phyloP scores from a whole-genome alignment of 1,140 invertebrate genomes.

The Drosophila oshimai region DNA sequence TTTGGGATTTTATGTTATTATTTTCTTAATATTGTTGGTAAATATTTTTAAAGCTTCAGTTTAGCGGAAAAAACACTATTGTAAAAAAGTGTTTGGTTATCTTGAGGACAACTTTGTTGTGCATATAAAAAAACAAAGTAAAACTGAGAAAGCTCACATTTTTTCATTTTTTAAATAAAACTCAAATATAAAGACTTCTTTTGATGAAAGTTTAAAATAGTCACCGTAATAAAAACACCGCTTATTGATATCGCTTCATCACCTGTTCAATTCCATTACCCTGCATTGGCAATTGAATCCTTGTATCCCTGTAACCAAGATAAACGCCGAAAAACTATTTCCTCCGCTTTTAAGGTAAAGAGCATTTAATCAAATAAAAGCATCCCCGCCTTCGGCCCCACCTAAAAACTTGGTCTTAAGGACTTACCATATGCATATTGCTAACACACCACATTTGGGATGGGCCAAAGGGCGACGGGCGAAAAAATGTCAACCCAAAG shows the following conservation, averaged over 20 bases:
- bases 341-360: constrained; percentile 25
- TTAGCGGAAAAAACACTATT: too few species aligned
- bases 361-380: constrained; percentile 44
- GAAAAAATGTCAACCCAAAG: constrained; percentile 37
- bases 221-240: not conserved
- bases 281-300: constrained; percentile 19
- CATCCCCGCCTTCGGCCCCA: not conserved
- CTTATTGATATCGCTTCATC: constrained; percentile 5
- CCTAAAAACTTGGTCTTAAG: constrained; percentile 20
- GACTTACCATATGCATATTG: constrained; percentile 48
- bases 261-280: constrained; percentile 29
- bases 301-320: constrained; percentile 4
- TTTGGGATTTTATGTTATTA: not conserved
- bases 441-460: constrained; percentile 34
- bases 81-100: too few species aligned
- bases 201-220: too few species aligned
- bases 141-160: too few species aligned
- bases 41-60: too few species aligned
- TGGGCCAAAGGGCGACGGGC: not conserved
- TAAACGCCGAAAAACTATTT: constrained; percentile 37
- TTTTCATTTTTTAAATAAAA: too few species aligned
- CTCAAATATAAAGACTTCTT: too few species aligned
- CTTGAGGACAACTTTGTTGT: too few species aligned
- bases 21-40: too few species aligned
- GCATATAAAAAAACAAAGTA: too few species aligned